Base-by-base conservation (phyloP, 2,113 vertebrate species). In the Hydrochoerus hydrochaeris region DNA sequence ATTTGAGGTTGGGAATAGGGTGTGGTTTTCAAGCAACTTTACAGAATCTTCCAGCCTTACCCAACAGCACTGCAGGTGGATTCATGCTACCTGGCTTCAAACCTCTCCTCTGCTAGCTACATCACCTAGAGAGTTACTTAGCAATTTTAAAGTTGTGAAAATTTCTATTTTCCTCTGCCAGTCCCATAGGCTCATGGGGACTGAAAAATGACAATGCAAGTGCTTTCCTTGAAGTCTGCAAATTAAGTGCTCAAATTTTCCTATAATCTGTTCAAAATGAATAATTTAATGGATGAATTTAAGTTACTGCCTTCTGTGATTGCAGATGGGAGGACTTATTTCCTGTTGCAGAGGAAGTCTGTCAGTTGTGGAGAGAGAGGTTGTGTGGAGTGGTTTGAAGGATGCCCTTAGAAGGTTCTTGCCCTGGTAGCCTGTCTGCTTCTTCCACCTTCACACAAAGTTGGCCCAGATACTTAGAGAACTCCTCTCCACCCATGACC, bases 281-380 rank as follows among this genome's bases (percentile, higher is more conserved):
- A 75, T 93, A 85, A 93, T 88, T 91, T 93, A 93, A 52, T 14
- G 28, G 24, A 30, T 58, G 28, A 71, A 82, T 94, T 89, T 90
- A 71, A 90, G 69, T 85, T 60, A 41, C 49, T 78, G 60, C 28
- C 58, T 95, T 58, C 81, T 57, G 84, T 87, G n/a, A 77, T 32
- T 81, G 49, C 35, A 62, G 30, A 60, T 82, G 83, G 24, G 73
- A 85, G 38, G 75, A 88, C 13, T 87, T 87, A 14, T 20, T 52
- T 82, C n/a, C 63, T 81, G 20, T 10, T 87, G 0, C 60, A 75
- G 57, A 86, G 65, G 35, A 85, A 91, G n/a, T 62, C 30, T 22
- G 16, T 83, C 67, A 46, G 17, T 63, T 60, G 24, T 4, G 4
- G 41, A 10, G 46, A 77, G 54, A 87, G n/a, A 90, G 46, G 65